These are phyloP conservation scores for Drosophila kambysellisi DNA, from an alignment of 2,888 invertebrate genomes.

Conservation along the genomic window DNA sequence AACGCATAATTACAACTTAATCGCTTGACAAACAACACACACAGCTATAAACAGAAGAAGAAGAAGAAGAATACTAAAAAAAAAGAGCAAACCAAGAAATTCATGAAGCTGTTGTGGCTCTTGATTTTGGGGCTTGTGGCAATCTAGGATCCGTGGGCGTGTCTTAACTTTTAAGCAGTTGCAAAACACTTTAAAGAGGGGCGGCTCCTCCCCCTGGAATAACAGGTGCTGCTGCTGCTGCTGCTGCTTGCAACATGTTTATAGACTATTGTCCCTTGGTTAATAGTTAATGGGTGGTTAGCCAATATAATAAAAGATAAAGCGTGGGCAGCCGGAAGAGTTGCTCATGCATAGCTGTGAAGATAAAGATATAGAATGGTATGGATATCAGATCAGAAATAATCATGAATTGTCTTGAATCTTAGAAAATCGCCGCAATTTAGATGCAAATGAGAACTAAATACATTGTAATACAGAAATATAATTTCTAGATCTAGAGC, in stretches of 20 bases:
- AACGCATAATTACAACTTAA: slow-evolving; percentile 77
- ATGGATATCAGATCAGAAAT: fast-evolving
- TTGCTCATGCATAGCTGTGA: not conserved
- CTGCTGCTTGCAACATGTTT: slow-evolving; percentile 20
- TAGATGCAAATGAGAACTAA: not conserved
- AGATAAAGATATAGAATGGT: not conserved
- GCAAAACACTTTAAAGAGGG: slow-evolving; percentile 48
- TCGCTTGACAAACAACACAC: slow-evolving; percentile 77
- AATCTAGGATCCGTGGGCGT: slow-evolving; percentile 50
- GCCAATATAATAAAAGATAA: slow-evolving; percentile 35
- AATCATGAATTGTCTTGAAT: too few species aligned
- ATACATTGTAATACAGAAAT: not conserved
- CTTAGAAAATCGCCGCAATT: not conserved
- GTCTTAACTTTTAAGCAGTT: slow-evolving; percentile 57
- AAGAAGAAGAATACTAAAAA: not conserved
- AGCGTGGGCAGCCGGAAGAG: slow-evolving; percentile 17
- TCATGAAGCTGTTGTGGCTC: not conserved
- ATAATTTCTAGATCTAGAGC: not conserved
- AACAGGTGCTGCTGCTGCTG: not conserved
- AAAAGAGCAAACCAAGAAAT: slow-evolving; percentile 19
- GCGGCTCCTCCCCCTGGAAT: not conserved
- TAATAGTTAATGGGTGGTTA: slow-evolving; percentile 71
- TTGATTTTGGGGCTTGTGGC: not conserved
- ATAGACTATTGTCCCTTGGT: slow-evolving; percentile 58
- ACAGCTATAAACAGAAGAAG: slow-evolving; percentile 61